Conservation (phyloP, 2,888 invertebrate species). For the Endomychus coccineus region DNA sequence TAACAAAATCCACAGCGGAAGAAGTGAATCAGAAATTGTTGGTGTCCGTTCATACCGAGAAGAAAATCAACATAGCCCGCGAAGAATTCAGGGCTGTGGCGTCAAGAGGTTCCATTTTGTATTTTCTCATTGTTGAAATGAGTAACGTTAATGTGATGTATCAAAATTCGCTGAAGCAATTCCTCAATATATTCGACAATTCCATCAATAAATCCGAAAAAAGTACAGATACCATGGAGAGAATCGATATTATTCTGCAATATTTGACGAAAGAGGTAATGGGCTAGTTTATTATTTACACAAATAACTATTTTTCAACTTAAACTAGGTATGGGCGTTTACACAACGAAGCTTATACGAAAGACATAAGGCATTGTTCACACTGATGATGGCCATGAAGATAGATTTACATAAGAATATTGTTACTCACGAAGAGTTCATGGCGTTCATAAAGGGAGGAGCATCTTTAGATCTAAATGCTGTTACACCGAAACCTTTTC, state of each 20-base stretch:
- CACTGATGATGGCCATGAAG: slow-evolving; percentile 90
- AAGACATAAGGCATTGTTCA: slow-evolving; percentile 86
- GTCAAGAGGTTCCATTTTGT: slow-evolving; percentile 86
- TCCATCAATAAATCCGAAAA: slow-evolving; percentile 88
- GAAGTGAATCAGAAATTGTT: slow-evolving; percentile 91
- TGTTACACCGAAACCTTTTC: slow-evolving; percentile 85
- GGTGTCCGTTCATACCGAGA: slow-evolving; percentile 88
- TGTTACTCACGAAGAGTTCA: slow-evolving; percentile 86
- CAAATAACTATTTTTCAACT: background rate
- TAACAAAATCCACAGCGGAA: slow-evolving; percentile 77
- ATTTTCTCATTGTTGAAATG: slow-evolving; percentile 96
- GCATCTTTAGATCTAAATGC: slow-evolving; percentile 91
- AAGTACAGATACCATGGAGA: slow-evolving; percentile 73
- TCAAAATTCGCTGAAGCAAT: slow-evolving; percentile 92
- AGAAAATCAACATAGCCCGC: slow-evolving; percentile 85
- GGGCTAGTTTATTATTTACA: background rate
- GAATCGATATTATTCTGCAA: slow-evolving; percentile 80
- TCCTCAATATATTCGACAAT: slow-evolving; percentile 85
- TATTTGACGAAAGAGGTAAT: slow-evolving; percentile 74
- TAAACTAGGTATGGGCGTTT: slow-evolving; percentile 70
- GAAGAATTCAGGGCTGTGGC: slow-evolving; percentile 96
- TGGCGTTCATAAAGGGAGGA: slow-evolving; percentile 93
- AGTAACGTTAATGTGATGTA: slow-evolving; percentile 95
- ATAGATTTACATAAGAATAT: slow-evolving; percentile 78
- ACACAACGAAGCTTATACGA: slow-evolving; percentile 90